Conservation (phyloP, 1,140 invertebrate genomes). For the Solen grandis region DNA sequence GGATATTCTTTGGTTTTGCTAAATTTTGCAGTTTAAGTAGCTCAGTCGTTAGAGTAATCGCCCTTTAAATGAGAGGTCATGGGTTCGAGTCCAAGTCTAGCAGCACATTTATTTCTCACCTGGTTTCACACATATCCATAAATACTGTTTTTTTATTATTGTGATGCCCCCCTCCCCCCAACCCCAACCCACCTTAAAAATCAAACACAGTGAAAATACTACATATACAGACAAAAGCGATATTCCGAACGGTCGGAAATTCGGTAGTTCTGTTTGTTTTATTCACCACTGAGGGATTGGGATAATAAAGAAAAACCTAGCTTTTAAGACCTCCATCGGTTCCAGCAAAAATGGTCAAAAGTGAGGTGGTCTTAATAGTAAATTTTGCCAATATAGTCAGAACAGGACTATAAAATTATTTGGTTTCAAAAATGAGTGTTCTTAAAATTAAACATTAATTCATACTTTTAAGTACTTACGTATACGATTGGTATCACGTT, state of each 20-base stretch:
- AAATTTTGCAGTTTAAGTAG: no score
- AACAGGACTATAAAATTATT: no score
- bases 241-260: not conserved
- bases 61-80: not conserved
- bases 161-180: not conserved
- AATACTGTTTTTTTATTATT: no score
- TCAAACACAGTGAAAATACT: not conserved
- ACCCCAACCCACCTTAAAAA: not conserved
- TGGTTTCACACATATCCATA: not conserved
- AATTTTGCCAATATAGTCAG: no score
- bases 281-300: not conserved
- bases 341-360: no score
- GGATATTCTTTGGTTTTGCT: no score
- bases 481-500: conserved; percentile 44
- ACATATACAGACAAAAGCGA: not conserved
- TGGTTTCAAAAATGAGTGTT: no score
- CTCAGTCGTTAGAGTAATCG: not conserved
- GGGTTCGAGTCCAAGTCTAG: not conserved
- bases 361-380: no score
- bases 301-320: not conserved
- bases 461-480: conserved; percentile 13
- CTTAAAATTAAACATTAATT: not conserved
- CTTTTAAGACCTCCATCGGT: no score
- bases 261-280: not conserved
- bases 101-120: not conserved